phyloP scores from a whole-genome alignment of 2,888 invertebrate genomes.

The Rosalia funebris region DNA sequence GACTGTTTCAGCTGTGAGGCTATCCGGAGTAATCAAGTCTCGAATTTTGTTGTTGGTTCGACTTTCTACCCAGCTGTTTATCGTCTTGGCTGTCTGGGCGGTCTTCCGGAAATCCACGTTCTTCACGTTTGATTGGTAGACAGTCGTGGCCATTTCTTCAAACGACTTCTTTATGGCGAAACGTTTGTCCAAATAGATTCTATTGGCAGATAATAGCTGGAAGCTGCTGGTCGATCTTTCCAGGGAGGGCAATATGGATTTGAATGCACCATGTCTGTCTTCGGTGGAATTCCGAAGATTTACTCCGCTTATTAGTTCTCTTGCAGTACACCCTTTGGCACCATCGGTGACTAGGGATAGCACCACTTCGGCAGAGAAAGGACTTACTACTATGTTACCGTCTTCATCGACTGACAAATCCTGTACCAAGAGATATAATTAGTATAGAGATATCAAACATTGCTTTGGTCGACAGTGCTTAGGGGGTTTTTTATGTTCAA shows the following conservation, averaged over 20 bases:
- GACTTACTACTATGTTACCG: conserved; percentile 51
- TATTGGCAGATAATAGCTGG: conserved; percentile 57
- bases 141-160: conserved; percentile 58
- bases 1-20: conserved; percentile 42
- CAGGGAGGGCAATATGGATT: conserved; percentile 32
- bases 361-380: conserved; percentile 51
- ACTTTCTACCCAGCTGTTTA: conserved; percentile 57
- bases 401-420: conserved; percentile 37
- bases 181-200: conserved; percentile 70
- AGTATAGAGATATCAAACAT: no score
- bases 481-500: no score
- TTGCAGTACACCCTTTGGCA: conserved; percentile 50
- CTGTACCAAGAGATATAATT: no score
- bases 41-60: conserved; percentile 55
- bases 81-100: conserved; percentile 43
- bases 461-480: no score
- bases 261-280: conserved; percentile 33
- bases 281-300: conserved; percentile 38
- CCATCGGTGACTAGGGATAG: conserved; percentile 51
- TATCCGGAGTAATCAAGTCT: conserved; percentile 45
- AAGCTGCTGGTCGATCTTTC: conserved; percentile 33
- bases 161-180: conserved; percentile 67
- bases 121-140: conserved; percentile 72
- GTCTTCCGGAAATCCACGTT: conserved; percentile 50
- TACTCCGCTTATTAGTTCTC: conserved; percentile 42